Base-by-base conservation (phyloP, 2,888 invertebrate genomes). In the Scaptomyza tumidula region DNA sequence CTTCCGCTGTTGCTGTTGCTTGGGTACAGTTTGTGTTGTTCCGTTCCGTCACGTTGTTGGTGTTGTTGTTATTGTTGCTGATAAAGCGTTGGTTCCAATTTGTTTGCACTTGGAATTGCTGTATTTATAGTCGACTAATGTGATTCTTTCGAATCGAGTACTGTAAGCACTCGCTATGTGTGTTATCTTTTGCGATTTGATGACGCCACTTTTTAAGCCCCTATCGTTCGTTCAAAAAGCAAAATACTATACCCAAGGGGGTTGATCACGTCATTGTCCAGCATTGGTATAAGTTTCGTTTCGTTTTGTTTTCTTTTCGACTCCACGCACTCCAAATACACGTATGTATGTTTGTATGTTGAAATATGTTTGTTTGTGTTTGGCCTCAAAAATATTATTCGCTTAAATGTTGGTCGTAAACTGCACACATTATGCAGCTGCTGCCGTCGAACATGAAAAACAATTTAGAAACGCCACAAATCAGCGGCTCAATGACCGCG, bases 391-490 rank as follows among this genome's bases (percentile, higher is more conserved):
- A 68, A 70, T 19, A 1, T 35, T 24, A 19, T 61, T 68, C 55
- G 64, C 67, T 39, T 11, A 16, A 72, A 66, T 46, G 70, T 71
- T 71, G 78, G 61, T 72, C 74, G 80, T 86, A 85, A 85, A 83
- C 53, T 88, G 73, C 57, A 67, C 66, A 83, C 52, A 78, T 88
- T 88, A 86, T 88, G 88, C 85, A 86, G 78, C 78, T 76, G 87
- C 71, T 63, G 86, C 80, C 66, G 63, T 66, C 85, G 79, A 86
- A 84, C 88, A 85, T 80, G 86, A 88, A 78, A 85, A 85, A 78
- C 85, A 85, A 88, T 88, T 85, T 85, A 78, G 84, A 78, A 84
- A 85, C 67, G 84, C 88, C 69, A 88, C 88, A 85, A 85, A 85
- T 88, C 85, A 88, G 84, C 76, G 72, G 74, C 86, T 84, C 88